Conservation (phyloP, 2,888 invertebrate species). For the Platypus cylindrus region DNA sequence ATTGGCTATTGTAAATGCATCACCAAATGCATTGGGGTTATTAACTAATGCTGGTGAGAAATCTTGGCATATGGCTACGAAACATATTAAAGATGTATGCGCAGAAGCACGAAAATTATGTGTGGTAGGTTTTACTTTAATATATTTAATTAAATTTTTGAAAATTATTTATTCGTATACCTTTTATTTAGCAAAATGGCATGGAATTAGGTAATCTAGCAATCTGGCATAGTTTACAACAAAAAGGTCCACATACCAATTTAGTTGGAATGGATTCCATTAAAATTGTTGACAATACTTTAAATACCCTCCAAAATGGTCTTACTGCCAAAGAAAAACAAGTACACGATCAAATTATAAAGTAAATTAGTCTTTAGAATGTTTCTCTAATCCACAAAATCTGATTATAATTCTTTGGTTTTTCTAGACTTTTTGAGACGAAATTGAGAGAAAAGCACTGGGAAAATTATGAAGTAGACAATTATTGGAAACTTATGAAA, state of each 20-base stretch:
- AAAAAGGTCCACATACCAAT: conserved; percentile 52
- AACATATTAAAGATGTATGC: conserved; percentile 49
- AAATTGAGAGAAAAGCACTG: conserved; percentile 40
- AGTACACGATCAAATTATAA: conserved; percentile 35
- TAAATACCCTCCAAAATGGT: conserved; percentile 50
- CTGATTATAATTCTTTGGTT: too few relatives aligned
- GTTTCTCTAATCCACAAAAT: too few relatives aligned
- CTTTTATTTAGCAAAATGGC: conserved; percentile 36
- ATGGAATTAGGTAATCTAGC: conserved; percentile 64
- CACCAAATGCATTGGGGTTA: conserved; percentile 71
- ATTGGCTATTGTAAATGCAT: conserved; percentile 74
- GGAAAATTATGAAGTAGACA: conserved; percentile 50
- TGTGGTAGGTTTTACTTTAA: conserved; percentile 45
- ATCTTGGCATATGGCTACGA: conserved; percentile 67
- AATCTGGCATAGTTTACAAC: conserved; percentile 48
- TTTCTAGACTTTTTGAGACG: conserved; percentile 36
- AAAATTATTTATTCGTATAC: not conserved
- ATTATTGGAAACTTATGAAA: conserved; percentile 18
- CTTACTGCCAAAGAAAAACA: conserved; percentile 51
- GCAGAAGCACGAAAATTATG: conserved; percentile 51
- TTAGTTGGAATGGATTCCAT: conserved; percentile 60
- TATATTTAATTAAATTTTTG: not conserved
- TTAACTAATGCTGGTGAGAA: conserved; percentile 62
- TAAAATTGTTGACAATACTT: conserved; percentile 47
- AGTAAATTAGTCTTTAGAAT: too few relatives aligned